Evolutionary conservation across 2,797 vertebrate genomes (phyloP).

Genomic region (Sphaeramia orbicularis): DNA sequence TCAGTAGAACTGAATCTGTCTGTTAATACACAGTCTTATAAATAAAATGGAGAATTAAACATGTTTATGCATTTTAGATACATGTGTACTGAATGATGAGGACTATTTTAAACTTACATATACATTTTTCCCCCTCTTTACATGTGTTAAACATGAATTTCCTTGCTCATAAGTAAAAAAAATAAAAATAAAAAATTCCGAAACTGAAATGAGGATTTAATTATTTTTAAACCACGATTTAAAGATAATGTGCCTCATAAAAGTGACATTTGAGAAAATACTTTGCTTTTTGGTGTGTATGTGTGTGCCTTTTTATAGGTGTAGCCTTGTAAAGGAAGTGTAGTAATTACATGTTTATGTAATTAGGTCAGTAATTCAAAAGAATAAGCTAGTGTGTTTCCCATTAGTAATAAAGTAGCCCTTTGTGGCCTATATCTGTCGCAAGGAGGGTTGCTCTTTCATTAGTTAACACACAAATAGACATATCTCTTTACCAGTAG

Average conservation of each 20-base stretch:
- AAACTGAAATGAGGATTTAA: no score
- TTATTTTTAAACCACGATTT: slow-evolving; percentile 43
- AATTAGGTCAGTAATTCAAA: slow-evolving; percentile 76
- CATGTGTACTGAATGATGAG: not conserved
- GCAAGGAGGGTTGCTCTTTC: slow-evolving; percentile 57
- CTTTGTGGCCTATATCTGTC: slow-evolving; percentile 80
- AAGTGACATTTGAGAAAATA: slow-evolving; percentile 33
- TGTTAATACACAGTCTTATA: not conserved
- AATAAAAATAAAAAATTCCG: no score
- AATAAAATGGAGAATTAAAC: slow-evolving; percentile 30
- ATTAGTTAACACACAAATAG: slow-evolving; percentile 70
- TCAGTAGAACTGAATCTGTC: slow-evolving; percentile 1
- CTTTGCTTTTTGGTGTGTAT: slow-evolving; percentile 1
- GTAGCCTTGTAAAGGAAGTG: slow-evolving; percentile 50
- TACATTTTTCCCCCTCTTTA: not conserved
- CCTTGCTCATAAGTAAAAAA: slow-evolving; percentile 36
- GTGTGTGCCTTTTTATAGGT: slow-evolving; percentile 47
- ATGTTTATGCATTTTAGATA: slow-evolving; percentile 16
- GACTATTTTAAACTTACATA: slow-evolving; percentile 21
- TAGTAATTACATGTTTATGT: slow-evolving; percentile 70
- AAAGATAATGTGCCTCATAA: slow-evolving; percentile 37
- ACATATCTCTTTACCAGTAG: slow-evolving; percentile 41
- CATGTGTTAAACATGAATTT: not conserved
- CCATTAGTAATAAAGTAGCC: slow-evolving; percentile 68
- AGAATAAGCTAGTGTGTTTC: slow-evolving; percentile 60